phyloP scores from a whole-genome alignment of 2,888 invertebrate species.

The Eilema caniola region DNA sequence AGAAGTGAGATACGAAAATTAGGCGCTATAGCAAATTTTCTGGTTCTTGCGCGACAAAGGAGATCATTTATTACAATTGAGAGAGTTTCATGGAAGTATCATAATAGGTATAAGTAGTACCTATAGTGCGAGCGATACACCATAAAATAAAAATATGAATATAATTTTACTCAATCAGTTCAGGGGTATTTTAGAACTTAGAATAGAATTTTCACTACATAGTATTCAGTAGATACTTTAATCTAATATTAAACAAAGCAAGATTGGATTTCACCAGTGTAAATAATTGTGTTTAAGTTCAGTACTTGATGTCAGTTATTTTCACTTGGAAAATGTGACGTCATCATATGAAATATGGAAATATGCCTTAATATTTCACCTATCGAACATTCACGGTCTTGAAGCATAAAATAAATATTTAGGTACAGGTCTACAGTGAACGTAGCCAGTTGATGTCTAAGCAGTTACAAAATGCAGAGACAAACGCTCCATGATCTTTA shows the following conservation, averaged over 20 bases:
- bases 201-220: neutral
- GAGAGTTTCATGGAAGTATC: conserved; percentile 67
- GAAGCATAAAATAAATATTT: neutral
- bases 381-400: neutral
- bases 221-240: too few species aligned
- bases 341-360: neutral
- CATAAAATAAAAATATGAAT: too few species aligned
- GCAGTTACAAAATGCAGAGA: neutral
- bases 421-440: neutral
- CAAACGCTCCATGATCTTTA: neutral
- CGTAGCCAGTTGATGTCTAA: neutral
- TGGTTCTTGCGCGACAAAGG: conserved; percentile 81
- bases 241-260: neutral
- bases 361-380: too few species aligned
- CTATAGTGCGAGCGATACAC: too few species aligned
- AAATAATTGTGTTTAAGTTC: neutral
- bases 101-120: neutral
- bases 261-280: neutral
- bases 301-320: too few species aligned
- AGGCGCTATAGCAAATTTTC: conserved; percentile 80
- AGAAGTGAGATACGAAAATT: conserved; percentile 71
- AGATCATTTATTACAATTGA: conserved; percentile 83
- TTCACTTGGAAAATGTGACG: neutral
- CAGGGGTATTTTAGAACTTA: neutral
- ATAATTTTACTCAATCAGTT: neutral